Base-by-base conservation (phyloP, 2,113 vertebrate genomes). In the Perca fluviatilis region DNA sequence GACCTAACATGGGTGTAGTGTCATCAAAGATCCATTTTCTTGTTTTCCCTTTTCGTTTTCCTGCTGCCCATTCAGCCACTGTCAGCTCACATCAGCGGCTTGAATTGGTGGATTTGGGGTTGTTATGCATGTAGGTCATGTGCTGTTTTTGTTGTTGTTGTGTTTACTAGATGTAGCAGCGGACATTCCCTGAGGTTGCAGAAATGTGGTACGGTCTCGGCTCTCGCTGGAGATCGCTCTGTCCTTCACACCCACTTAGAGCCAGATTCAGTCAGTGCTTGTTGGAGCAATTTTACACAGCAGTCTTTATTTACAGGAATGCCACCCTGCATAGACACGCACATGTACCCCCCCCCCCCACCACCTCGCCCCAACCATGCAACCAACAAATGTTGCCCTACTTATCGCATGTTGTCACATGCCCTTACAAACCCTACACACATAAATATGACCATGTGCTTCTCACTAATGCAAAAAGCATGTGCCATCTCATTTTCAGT, bases 201-300 rank as follows among this genome's bases (percentile, higher is more conserved):
- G 76, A 77, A 85, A 75, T 80, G 67, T 72, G 70, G 74, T 83
- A 36, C 77, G 50, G 61, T 78, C 73, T 88, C 47, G 7, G 51
- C 67, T 76, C 77, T 83, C 80, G 18, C 70, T 75, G 66, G 77
- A 78, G 61, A 78, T 72, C 12, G 3, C 69, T 76, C 79, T 43
- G 86, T 88, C 88, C 88, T 92, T 92, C 86, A 89, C 83, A 92
- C 66, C 50, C 83, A 86, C 92, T 93, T 90, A 84, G 36, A 71
- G 79, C 25, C 19, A 53, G 80, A 83, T 88, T 71, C 73, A 86
- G 74, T 88, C 84, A 65, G 53, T 64, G 67, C 79, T 74, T 80
- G 75, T 83, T 80, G 73, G 68, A 74, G 64, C 51, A 53, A 78
- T 89, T 89, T 88, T 70, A 65, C 47, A 30, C 86, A 64, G 74